Evolutionary conservation across 1,140 invertebrate species (phyloP), one percentile per base, ranked within the genome.

Genomic region (Drosophila navojoa): DNA sequence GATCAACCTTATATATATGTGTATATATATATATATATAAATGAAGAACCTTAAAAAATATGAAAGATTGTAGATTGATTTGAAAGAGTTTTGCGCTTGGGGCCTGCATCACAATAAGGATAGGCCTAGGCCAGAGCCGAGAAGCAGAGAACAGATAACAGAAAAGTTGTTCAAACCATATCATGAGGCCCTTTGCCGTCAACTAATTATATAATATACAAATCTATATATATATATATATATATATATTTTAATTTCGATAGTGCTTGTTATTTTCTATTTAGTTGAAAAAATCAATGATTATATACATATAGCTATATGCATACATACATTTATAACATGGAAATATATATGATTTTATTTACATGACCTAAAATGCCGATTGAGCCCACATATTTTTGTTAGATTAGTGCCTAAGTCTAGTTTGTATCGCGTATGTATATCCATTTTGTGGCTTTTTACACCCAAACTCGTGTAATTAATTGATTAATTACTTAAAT

Each of bases 11-110:
- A 54, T 80, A 80, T 80, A 80, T 61, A 57, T 66, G 47, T 53
- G 53, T 60, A 74, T 54, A 5, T 32, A 58, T 4, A 91, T 94
- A 77, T 93, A 97, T 49, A 95, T 95, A 92, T 96, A 95, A 15
- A 42, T 29, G 27, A 32, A 71, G 44, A 53, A 4, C 50, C 27
- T 32, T 53, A 15, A 53, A 53, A 22, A 22, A 22, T 9, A 52
- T 7, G 50, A 60, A 75, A 32, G 44, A 74, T 74, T 81, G 47
- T 77, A 80, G 40, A 70, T 54, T 63, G 61, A 53, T 66, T 78
- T 60, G 38, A 32, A 58, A 58, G 62, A 59, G 62, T 64, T 63
- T 72, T 6, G 27, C 1, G 22, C 55, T 60, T 60, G 49, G 61
- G 61, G 50, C 49, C 66, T 54, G 54, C 54, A 44, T 38, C 76